Conservation (phyloP, 2,888 invertebrate species). For the Chrysolina haemoptera region DNA sequence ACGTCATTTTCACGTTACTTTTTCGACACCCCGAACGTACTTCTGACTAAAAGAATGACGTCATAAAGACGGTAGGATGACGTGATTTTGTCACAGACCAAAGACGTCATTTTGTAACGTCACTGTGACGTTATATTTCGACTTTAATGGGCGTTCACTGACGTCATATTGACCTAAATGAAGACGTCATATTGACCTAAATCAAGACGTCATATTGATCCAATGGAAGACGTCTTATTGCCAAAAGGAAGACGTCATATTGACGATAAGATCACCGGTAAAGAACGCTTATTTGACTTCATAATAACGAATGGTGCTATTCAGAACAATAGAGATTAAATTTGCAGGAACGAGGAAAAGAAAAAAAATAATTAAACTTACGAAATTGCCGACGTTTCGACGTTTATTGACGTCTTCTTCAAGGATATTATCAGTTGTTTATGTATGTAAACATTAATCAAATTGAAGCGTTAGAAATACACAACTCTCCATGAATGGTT, state of each 20-base stretch:
- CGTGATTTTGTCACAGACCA: not conserved
- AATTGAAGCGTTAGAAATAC: too few species aligned
- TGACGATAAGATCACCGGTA: not conserved
- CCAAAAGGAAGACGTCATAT: not conserved
- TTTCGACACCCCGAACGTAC: not conserved
- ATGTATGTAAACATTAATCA: too few species aligned
- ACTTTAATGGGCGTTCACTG: not conserved
- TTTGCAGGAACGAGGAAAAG: not conserved
- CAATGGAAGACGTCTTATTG: not conserved
- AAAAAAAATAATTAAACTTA: not conserved
- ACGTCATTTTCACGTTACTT: not conserved
- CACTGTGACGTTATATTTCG: not conserved
- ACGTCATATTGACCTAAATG: not conserved
- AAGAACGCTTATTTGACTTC: not conserved
- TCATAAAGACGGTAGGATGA: not conserved
- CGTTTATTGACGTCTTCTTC: too few species aligned
- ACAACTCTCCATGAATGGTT: too few species aligned
- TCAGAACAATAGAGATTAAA: not conserved
- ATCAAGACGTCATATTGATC: too few species aligned
- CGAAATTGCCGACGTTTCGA: too few species aligned
- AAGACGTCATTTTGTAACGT: not conserved
- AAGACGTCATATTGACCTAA: not conserved
- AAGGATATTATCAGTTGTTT: too few species aligned
- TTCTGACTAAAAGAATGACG: not conserved
- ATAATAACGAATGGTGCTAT: not conserved